phyloP scores from a whole-genome alignment of 1,140 invertebrate species.

The Drosophila cardini region DNA sequence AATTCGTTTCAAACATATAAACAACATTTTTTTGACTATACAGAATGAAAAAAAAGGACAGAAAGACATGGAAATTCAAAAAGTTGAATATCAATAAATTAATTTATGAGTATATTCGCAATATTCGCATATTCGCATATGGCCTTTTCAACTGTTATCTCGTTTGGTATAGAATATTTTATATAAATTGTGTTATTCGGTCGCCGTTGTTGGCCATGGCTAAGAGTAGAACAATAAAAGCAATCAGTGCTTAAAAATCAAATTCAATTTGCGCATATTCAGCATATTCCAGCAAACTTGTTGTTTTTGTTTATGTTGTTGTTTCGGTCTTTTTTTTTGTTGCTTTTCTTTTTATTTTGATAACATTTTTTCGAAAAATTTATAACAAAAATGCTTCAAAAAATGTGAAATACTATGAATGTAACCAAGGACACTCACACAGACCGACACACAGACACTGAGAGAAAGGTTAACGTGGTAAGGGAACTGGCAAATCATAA shows the following conservation, averaged over 20 bases:
- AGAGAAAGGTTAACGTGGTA: slow-evolving; percentile 35
- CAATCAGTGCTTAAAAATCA: slow-evolving; percentile 82
- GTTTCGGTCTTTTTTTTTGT: slow-evolving; percentile 40
- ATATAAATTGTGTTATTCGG: slow-evolving; percentile 60
- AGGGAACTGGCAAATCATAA: slow-evolving; percentile 68
- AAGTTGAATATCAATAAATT: slow-evolving; percentile 70
- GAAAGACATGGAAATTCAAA: slow-evolving; percentile 48
- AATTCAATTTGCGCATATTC: slow-evolving; percentile 82
- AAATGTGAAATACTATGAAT: slow-evolving; percentile 36
- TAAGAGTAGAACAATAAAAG: slow-evolving; percentile 72
- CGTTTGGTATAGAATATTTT: slow-evolving; percentile 68
- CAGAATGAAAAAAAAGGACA: slow-evolving; percentile 31
- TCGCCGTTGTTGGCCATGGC: slow-evolving; percentile 21
- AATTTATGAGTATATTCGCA: slow-evolving; percentile 36
- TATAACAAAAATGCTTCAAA: slow-evolving; percentile 58
- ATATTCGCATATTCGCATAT: slow-evolving; percentile 9
- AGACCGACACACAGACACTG: not conserved
- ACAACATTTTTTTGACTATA: not conserved
- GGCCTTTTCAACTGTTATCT: slow-evolving; percentile 30
- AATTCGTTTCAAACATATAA: not conserved
- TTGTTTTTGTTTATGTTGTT: slow-evolving; percentile 38
- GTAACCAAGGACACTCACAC: slow-evolving; percentile 44
- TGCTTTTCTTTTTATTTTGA: slow-evolving; percentile 35
- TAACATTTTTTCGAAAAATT: slow-evolving; percentile 61
- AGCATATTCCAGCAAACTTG: slow-evolving; percentile 63